Conservation (phyloP, 37 sponge, comb jelly and placozoan genomes). For the Mnemiopsis leidyi region DNA sequence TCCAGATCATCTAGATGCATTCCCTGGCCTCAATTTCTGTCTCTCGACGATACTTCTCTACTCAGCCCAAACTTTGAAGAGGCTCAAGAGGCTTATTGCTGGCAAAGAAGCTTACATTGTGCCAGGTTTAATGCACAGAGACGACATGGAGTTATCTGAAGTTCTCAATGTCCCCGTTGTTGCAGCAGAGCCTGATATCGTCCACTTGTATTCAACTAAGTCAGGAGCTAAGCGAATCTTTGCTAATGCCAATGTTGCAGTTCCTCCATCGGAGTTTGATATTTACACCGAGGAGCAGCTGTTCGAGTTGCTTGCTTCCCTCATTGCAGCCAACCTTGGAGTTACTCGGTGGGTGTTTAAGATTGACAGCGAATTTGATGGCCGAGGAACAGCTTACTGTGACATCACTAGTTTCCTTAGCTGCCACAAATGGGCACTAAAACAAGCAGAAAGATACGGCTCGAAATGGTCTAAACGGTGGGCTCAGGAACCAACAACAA, state of each 20-base stretch:
- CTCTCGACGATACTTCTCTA: constrained; percentile 81
- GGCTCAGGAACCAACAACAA: constrained; percentile 75
- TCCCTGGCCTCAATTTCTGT: constrained; percentile 73
- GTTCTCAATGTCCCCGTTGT: constrained; percentile 78
- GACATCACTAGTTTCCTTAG: constrained; percentile 71
- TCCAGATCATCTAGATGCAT: constrained; percentile 73
- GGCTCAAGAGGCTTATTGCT: constrained; percentile 74
- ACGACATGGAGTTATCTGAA: constrained; percentile 85
- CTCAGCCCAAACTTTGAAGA: constrained; percentile 54
- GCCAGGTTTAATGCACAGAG: constrained; percentile 72
- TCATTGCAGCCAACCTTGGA: constrained; percentile 72
- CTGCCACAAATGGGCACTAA: constrained; percentile 81
- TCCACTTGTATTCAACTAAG: constrained; percentile 76
- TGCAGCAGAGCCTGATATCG: constrained; percentile 72
- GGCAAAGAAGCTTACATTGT: constrained; percentile 82
- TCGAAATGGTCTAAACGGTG: constrained; percentile 80
- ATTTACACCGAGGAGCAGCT: constrained; percentile 81
- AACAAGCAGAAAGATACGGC: constrained; percentile 83
- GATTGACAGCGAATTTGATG: constrained; percentile 72
- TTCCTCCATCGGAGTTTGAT: constrained; percentile 75
- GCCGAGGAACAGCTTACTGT: constrained; percentile 88
- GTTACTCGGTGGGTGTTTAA: constrained; percentile 84
- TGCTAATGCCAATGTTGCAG: constrained; percentile 22
- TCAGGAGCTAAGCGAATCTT: constrained; percentile 74
- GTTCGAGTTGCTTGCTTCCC: constrained; percentile 69